Evolutionary conservation across 2,797 vertebrate genomes (phyloP).

Genomic region (Epinephelus coioides): DNA sequence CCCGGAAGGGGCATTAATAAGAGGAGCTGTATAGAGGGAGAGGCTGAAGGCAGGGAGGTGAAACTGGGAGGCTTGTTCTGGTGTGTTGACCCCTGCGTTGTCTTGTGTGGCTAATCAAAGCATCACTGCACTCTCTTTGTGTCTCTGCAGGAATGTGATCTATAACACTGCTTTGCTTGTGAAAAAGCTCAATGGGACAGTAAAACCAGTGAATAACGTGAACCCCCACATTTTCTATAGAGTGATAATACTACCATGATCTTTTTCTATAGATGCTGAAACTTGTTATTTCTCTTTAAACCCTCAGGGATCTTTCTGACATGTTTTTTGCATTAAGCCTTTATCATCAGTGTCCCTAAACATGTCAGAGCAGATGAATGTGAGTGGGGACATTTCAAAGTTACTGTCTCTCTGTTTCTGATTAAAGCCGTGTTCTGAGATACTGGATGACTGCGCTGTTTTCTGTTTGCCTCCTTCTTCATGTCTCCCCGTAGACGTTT

Average conservation of each 20-base stretch:
- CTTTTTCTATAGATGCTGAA: constrained; percentile 23
- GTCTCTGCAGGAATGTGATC: constrained; percentile 66
- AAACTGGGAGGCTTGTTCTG: constrained; percentile 76
- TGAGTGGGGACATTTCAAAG: constrained; percentile 71
- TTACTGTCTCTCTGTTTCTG: constrained; percentile 70
- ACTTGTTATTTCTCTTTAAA: constrained; percentile 27
- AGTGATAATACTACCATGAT: constrained; percentile 15
- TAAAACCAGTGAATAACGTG: constrained; percentile 30
- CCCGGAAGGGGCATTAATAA: constrained; percentile 73
- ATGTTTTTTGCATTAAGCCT: constrained; percentile 65
- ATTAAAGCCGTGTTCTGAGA: constrained; percentile 69
- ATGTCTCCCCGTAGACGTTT: constrained; percentile 63
- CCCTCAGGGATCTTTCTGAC: constrained; percentile 30
- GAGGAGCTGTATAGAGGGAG: constrained; percentile 61
- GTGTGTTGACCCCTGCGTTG: constrained; percentile 80
- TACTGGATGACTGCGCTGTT: constrained; percentile 66
- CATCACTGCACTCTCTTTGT: constrained; percentile 76
- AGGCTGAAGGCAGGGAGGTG: constrained; percentile 68
- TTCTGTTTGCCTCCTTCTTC: constrained; percentile 70
- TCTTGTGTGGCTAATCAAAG: constrained; percentile 82
- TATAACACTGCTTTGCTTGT: constrained; percentile 61
- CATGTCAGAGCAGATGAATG: constrained; percentile 74
- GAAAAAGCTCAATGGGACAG: constrained; percentile 61
- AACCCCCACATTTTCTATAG: constrained; percentile 14
- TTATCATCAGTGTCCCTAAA: constrained; percentile 66